Base-by-base conservation (phyloP, 1,140 invertebrate genomes). In the Watersipora subatra region DNA sequence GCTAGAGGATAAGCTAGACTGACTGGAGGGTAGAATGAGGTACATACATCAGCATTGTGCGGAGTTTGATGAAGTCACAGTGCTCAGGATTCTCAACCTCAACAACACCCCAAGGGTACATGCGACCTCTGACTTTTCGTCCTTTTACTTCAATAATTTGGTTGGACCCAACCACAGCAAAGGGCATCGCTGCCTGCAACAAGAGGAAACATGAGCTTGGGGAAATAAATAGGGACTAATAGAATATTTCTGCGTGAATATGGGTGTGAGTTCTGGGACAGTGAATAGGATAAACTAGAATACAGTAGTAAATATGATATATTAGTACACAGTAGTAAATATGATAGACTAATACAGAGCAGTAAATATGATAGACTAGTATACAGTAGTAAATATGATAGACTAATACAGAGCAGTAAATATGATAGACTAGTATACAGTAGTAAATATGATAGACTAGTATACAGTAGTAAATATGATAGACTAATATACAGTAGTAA, bases 41-140 rank as follows among this genome's bases (percentile, higher is more conserved):
- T 22, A 71, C 76, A 72, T 71, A 79, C 70, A 98, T 93, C 30
- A 99, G 86, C 92, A 99, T 96, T 15, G 76, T 78, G 66, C 78
- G 73, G 2, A 81, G 73, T 69, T 78, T 79, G 64, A 80, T 75
- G 69, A 81, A 81, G 70, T 81, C 80, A 70, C 78, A 80, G 64
- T 81, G 79, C 24, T 80, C 76, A 24, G 77, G 73, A 69, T 81
- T 81, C 65, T 81, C 80, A 24, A 81, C 77, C 62, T 81, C 79
- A 28, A 80, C 79, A 1, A 80, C 76, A 25, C 80, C 80, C 80
- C 80, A 81, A 27, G 78, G 77, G 66, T 81, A 81, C 73, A 75
- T 74, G n/a, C 80, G 77, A 73, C 78, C 80, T 69, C 79, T 69
- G 59, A 81, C 76, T 70, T 79, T 79, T 59, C 73, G 71, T 65